Base-by-base conservation (phyloP, 1,140 invertebrate genomes). In the Brachionus plicatilis region DNA sequence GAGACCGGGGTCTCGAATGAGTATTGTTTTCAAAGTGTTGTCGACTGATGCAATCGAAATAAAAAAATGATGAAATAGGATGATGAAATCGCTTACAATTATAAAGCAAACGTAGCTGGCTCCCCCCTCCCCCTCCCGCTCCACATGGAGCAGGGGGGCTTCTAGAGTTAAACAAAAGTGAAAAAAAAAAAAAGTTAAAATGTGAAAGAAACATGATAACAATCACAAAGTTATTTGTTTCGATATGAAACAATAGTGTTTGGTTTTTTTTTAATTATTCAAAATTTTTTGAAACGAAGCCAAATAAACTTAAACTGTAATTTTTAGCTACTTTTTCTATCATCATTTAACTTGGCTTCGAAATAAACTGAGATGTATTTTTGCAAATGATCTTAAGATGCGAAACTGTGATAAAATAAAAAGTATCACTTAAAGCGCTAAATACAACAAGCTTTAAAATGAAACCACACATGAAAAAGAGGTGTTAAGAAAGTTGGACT, bases 21-120 rank as follows among this genome's bases (percentile, higher is more conserved):
- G 17, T 82, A 60, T 41, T 60, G 24, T 68, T 60, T 27, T 41
- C 60, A 24, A 20, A 41, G 17, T 29, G 20, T 82, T 45, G 33
- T 60, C 33, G 79, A 82, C 79, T 82, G 79, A 82, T 82, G 79
- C 79, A 82, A 82, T 82, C 29, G 53, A 82, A 65, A 65, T 37
- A 60, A 43, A 24, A 65, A 82, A 68, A 82, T 82, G 79, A 82
- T 82, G 79, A 82, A 60, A 82, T 60, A 82, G n/a, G 79, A 82
- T 82, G 79, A 82, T 82, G 79, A 82, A 82, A 82, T 82, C 53
- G 79, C 20, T 45, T 82, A 3, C 29, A 47, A 65, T 65, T 72
- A 43, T 72, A 43, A 43, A 43, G 68, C 33, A 72, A 82, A 24
- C 17, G 20, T 27, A 43, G 50, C 47, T 17, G 12, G 24, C 11